Evolutionary conservation across 2,888 invertebrate species (phyloP).

Genomic region (Drosophila prostipennis): DNA sequence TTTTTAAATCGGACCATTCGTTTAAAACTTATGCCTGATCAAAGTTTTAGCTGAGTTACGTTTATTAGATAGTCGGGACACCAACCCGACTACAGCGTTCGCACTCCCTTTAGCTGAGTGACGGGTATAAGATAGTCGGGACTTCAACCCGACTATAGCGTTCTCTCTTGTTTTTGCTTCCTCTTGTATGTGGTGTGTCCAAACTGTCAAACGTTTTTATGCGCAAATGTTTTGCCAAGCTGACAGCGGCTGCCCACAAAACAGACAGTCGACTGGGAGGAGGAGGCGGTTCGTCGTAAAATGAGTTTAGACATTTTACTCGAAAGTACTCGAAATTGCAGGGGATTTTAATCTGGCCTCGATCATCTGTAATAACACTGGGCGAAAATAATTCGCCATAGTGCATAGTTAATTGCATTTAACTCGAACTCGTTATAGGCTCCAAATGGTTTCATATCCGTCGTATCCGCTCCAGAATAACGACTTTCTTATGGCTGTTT

Average conservation of each 20-base stretch:
- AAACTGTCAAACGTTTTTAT: conserved; percentile 50
- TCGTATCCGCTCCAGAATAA: conserved; percentile 40
- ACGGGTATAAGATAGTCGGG: too few relatives aligned
- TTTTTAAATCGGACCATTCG: too few relatives aligned
- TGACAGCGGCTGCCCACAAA: conserved; percentile 29
- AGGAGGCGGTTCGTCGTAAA: conserved; percentile 1
- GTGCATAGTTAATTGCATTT: conserved; percentile 6
- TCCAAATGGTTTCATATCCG: conserved; percentile 19
- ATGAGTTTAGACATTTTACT: conserved; percentile 7
- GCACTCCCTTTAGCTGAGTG: too few relatives aligned
- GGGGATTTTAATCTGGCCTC: background rate
- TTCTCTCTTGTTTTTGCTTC: too few relatives aligned
- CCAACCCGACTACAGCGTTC: too few relatives aligned
- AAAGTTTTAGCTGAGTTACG: too few relatives aligned
- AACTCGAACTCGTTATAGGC: conserved; percentile 29
- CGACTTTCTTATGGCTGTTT: conserved; percentile 59
- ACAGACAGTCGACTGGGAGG: background rate
- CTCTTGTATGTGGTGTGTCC: conserved; percentile 30
- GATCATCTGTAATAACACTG: background rate
- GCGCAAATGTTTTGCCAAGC: conserved; percentile 26
- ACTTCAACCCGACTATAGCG: too few relatives aligned
- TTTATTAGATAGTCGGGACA: too few relatives aligned
- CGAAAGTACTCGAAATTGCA: conserved; percentile 4
- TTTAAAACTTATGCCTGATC: too few relatives aligned
- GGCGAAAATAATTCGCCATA: conserved; percentile 1